These are phyloP conservation scores for Neria commutata DNA, from an alignment of 2,888 invertebrate genomes.

Conservation along the genomic window DNA sequence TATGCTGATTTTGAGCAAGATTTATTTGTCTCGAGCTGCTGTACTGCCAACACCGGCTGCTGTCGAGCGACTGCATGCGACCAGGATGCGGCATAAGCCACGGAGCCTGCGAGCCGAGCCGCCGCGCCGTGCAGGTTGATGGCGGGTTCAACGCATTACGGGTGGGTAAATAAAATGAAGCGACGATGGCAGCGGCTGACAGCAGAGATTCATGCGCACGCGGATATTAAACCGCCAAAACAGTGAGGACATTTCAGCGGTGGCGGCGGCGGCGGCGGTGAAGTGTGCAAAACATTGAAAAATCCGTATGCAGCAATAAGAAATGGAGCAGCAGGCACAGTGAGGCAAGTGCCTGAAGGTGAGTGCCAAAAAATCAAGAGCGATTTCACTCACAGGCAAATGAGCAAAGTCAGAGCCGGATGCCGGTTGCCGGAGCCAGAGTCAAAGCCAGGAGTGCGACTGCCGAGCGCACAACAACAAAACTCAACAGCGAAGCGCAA, in stretches of 20 bases:
- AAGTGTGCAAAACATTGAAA: not conserved
- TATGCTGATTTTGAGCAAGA: constrained; percentile 35
- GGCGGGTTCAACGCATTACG: constrained; percentile 8
- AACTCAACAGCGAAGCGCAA: constrained; percentile 11
- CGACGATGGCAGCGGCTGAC: constrained; percentile 44
- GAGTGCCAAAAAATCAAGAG: not conserved
- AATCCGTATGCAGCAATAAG: constrained; percentile 1
- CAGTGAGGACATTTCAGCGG: not conserved
- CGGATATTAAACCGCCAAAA: constrained; percentile 9
- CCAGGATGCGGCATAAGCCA: constrained; percentile 58
- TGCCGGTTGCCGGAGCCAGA: too few species aligned
- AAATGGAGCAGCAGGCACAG: constrained; percentile 10
- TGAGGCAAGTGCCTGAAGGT: constrained; percentile 10
- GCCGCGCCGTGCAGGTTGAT: constrained; percentile 28
- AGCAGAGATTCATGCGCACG: constrained; percentile 34
- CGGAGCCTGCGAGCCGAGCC: constrained; percentile 50
- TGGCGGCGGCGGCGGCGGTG: not conserved
- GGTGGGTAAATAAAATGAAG: constrained; percentile 11
- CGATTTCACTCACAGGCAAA: not conserved
- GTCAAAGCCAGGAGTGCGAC: not conserved
- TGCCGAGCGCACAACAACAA: not conserved
- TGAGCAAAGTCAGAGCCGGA: too few species aligned
- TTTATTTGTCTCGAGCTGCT: constrained; percentile 47
- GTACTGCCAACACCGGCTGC: constrained; percentile 59
- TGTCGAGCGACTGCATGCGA: constrained; percentile 57